Base-by-base conservation (phyloP, 2,888 invertebrate species). In the Phalangium opilio region DNA sequence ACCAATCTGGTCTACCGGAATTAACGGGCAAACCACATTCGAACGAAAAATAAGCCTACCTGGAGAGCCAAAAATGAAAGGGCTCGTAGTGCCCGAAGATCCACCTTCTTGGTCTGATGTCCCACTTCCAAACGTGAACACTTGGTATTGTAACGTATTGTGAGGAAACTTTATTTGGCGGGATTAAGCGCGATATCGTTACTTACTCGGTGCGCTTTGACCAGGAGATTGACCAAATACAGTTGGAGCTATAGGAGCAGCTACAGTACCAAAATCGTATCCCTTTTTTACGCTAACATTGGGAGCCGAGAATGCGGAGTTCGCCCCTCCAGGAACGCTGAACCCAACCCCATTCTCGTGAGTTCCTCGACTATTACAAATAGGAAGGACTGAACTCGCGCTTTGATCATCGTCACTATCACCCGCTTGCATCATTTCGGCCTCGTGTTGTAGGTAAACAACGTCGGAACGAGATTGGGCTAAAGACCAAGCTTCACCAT, bases 401-500 rank as follows among this genome's bases (percentile, higher is more conserved):
- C 39, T 43, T 14, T 35, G 39, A 10, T 47, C 44, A 35, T 51
- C 50, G 45, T 51, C 47, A 21, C 42, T 35, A 35, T 47, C 46
- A 35, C 43, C 39, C 11, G 32, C 36, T 34, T 47, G 38, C 46
- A 48, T 49, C 32, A 62, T 61, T 44, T 72, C 72, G 3, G 66
- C 67, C 45, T 74, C 73, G 49, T 73, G 72, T 47, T 66, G 75
- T 59, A 82, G 70, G 62, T 79, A 81, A 7, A 75, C 69, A 8
- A 75, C 71, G 54, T 77, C 76, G 50, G 75, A 74, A 51, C 73
- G 72, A 50, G 75, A 75, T 46, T 75, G 71, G 1, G 78, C 78
- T 41, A 81, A 66, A 1, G 79, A 77, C 81, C 81, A 81, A 2
- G 79, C 79, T 57, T 80, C 79, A 1, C 74, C 73, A 36, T 78